Percentiles rank a stretch among this genome's conserved stretches.
Evolutionary conservation across 2,888 invertebrate species (phyloP).

Genomic region (Calephelis perditalis): DNA sequence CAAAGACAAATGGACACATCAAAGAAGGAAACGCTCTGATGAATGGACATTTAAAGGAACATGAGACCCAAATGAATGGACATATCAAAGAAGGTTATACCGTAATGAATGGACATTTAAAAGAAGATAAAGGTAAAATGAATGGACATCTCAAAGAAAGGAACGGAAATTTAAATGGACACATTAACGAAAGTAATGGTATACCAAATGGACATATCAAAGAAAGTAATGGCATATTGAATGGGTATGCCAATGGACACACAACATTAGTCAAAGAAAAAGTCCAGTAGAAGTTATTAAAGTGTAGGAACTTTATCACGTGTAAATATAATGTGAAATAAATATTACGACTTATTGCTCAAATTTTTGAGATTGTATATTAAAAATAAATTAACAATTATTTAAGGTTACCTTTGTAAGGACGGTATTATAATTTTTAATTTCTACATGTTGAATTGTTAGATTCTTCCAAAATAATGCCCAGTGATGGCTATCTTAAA

Average conservation of each 20-base stretch:
- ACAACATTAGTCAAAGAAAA: conserved; percentile 54
- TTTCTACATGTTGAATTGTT: too few relatives aligned
- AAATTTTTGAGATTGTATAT: conserved; percentile 1
- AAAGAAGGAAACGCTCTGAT: conserved; percentile 38
- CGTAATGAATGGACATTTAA: conserved; percentile 13
- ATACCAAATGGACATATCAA: conserved; percentile 23
- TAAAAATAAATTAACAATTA: conserved; percentile 5
- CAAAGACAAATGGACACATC: conserved; percentile 35
- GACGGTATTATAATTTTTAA: conserved; percentile 5
- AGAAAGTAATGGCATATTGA: conserved; percentile 32
- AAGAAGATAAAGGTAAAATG: background rate
- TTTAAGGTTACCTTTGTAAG: background rate
- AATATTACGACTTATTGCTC: conserved; percentile 7
- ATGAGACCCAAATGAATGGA: conserved; percentile 41
- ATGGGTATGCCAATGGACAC: conserved; percentile 47
- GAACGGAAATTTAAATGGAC: conserved; percentile 29
- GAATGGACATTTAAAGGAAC: conserved; percentile 30
- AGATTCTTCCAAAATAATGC: background rate
- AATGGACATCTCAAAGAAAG: conserved; percentile 28
- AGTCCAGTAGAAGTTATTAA: conserved; percentile 46
- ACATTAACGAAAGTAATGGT: conserved; percentile 34
- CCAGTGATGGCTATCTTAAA: too few relatives aligned
- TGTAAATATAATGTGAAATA: conserved; percentile 9
- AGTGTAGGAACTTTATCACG: conserved; percentile 17
- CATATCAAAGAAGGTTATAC: conserved; percentile 17